Percentiles rank a stretch among this genome's conserved stretches.
These are phyloP conservation scores for Brachypalpus laphriformis DNA, from an alignment of 2,888 invertebrate species.

Conservation along the genomic window DNA sequence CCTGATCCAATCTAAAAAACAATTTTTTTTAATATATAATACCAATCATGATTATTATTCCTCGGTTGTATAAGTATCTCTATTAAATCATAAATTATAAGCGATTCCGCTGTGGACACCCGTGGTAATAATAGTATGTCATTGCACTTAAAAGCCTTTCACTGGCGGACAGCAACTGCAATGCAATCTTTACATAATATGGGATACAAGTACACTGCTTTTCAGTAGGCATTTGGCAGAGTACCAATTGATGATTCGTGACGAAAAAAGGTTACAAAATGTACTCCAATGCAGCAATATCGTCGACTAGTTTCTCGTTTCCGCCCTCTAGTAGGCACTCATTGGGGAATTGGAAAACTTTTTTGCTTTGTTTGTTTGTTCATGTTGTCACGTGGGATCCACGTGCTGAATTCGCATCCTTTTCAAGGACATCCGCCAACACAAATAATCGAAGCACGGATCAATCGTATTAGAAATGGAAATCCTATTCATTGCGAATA, in stretches of 20 bases:
- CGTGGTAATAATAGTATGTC: neutral
- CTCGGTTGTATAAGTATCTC: neutral
- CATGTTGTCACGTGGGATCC: neutral
- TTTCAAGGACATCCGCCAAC: neutral
- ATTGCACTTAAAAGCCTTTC: neutral
- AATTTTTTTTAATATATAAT: neutral
- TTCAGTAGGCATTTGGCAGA: neutral
- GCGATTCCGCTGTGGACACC: neutral
- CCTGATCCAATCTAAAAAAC: conserved; percentile 23
- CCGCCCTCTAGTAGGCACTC: neutral
- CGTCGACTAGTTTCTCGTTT: neutral
- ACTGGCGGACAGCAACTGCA: neutral
- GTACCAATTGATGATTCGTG: neutral
- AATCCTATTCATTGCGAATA: neutral
- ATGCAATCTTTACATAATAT: neutral
- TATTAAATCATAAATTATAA: neutral
- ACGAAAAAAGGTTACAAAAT: neutral
- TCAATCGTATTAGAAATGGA: neutral
- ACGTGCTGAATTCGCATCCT: neutral
- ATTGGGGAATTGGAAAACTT: neutral
- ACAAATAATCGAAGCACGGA: neutral
- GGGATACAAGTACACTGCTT: too few relatives aligned
- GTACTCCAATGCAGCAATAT: neutral
- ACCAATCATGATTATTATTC: neutral
- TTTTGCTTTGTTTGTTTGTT: neutral